These are phyloP conservation scores for Hydropsyche tenuis DNA, from an alignment of 1,140 invertebrate species.

Conservation along the genomic window DNA sequence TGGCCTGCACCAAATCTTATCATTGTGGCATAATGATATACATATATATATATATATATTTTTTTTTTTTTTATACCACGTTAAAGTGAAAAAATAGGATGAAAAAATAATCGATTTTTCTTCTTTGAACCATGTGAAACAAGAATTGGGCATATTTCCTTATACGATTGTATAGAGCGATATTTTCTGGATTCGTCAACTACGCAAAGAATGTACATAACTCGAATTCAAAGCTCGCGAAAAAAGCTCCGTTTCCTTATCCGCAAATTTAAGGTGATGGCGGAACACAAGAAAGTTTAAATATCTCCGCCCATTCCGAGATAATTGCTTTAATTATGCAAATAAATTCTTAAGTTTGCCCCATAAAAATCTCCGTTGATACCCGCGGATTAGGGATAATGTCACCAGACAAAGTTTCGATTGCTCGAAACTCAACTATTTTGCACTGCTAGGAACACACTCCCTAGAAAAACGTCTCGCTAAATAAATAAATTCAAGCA, in stretches of 20 bases:
- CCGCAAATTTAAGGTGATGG: constrained; percentile 16
- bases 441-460: neutral
- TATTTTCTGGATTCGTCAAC: too few species aligned
- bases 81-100: too few species aligned
- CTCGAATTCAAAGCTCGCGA: too few species aligned
- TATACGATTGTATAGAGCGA: too few species aligned
- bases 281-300: constrained; percentile 12
- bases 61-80: too few species aligned
- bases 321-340: constrained; percentile 26
- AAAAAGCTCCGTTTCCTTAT: neutral
- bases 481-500: constrained; percentile 23
- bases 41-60: too few species aligned
- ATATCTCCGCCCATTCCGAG: neutral
- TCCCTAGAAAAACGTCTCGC: constrained; percentile 5
- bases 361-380: constrained; percentile 26
- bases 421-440: constrained; percentile 24
- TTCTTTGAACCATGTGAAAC: too few species aligned
- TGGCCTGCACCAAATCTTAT: too few species aligned
- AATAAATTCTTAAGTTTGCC: constrained; percentile 25
- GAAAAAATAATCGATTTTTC: too few species aligned
- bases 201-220: too few species aligned
- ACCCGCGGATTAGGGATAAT: constrained; percentile 24
- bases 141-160: too few species aligned
- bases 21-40: too few species aligned
- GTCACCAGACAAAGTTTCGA: constrained; percentile 26